A percentile compares a stretch with the other conserved stretches of the same genome.
These are phyloP conservation scores for Anhinga anhinga DNA, from an alignment of 2,113 vertebrate genomes.

Conservation along the genomic window DNA sequence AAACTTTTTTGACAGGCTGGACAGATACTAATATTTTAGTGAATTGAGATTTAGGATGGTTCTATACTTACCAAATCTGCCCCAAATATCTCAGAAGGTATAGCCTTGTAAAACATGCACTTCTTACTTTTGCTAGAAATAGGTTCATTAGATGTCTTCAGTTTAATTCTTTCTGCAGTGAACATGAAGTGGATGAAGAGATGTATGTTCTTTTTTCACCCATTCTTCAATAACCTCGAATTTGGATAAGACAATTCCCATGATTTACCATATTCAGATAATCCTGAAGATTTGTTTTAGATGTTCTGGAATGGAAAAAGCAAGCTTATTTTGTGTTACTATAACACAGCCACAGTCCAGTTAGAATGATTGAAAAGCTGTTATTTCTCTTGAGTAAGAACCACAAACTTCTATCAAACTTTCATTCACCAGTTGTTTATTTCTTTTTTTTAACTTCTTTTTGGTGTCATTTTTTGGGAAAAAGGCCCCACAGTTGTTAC, in stretches of 20 bases:
- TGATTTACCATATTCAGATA: neutral
- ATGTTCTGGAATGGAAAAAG: neutral
- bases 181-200: neutral
- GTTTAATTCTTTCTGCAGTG: neutral
- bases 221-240: neutral
- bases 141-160: neutral
- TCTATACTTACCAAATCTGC: neutral
- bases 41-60: neutral
- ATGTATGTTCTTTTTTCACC: neutral
- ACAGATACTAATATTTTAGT: neutral
- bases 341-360: neutral
- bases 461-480: neutral
- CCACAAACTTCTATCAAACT: neutral
- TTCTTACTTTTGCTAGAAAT: neutral
- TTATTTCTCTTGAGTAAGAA: neutral
- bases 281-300: neutral
- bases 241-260: neutral
- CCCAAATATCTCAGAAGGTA: neutral
- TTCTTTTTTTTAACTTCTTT: neutral
- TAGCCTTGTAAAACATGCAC: neutral
- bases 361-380: neutral
- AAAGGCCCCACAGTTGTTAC: fast-evolving
- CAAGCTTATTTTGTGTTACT: neutral
- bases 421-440: neutral
- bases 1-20: neutral